A percentile compares a stretch with the other conserved stretches of the same genome.
Evolutionary conservation across 1,140 invertebrate species (phyloP).

Genomic region (Diachasmimorpha longicaudata): DNA sequence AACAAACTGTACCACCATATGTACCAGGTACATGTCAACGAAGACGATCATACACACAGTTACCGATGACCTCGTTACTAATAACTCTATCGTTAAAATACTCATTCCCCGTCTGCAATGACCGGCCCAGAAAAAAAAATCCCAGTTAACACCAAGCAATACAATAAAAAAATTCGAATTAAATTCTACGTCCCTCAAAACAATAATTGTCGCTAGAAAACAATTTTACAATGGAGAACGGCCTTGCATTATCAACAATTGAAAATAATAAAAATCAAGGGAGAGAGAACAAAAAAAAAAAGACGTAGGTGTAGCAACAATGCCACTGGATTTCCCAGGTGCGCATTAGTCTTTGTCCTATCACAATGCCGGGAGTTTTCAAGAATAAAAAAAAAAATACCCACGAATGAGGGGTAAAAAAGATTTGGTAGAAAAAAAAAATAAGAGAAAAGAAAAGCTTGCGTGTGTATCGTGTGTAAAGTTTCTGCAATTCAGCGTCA

Average conservation of each 20-base stretch:
- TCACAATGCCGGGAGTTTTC: background rate
- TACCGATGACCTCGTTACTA: background rate
- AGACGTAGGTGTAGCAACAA: background rate
- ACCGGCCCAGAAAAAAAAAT: too few relatives aligned
- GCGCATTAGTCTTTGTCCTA: background rate
- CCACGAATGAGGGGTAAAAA: background rate
- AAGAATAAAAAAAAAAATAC: background rate
- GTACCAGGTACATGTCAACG: background rate
- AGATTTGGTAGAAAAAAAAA: background rate
- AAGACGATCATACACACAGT: background rate
- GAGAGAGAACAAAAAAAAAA: background rate
- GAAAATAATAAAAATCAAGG: too few relatives aligned
- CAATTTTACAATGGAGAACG: background rate
- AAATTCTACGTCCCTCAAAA: background rate
- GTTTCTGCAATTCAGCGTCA: background rate
- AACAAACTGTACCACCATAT: slow-evolving; percentile 27
- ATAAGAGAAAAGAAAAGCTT: background rate
- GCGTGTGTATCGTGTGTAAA: background rate
- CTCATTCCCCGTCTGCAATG: too few relatives aligned
- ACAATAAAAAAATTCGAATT: too few relatives aligned
- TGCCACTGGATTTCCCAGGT: background rate
- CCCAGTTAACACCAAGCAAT: too few relatives aligned
- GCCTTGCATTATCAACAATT: background rate
- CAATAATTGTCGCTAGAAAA: background rate
- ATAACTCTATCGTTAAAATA: too few relatives aligned